A percentile compares a stretch with the other conserved stretches of the same genome.
These are phyloP conservation scores for Onychostoma macrolepis DNA, from an alignment of 2,113 vertebrate species.

Conservation along the genomic window DNA sequence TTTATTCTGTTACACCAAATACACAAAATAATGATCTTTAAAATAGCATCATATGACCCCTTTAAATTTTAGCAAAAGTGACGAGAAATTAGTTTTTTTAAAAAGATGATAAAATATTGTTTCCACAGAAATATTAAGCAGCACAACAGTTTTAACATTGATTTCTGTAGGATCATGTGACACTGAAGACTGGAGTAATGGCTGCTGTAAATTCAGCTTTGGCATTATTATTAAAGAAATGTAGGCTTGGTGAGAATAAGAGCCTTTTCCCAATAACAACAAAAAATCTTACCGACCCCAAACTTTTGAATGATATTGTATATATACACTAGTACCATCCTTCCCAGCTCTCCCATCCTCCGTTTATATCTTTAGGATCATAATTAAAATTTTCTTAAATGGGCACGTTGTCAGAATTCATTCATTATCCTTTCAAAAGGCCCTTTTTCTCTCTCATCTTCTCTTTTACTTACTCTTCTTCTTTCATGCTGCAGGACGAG, in stretches of 20 bases:
- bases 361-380: not conserved
- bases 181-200: not conserved
- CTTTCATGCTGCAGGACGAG: constrained; percentile 82
- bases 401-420: not conserved
- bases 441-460: not conserved
- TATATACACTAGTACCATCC: not conserved
- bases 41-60: too few species aligned
- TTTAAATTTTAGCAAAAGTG: not conserved
- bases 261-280: too few species aligned
- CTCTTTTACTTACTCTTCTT: constrained; percentile 7
- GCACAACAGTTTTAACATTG: not conserved
- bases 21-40: too few species aligned
- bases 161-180: not conserved
- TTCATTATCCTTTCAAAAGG: not conserved
- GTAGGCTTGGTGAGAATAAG: too few species aligned
- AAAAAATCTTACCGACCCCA: not conserved
- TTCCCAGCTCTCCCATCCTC: not conserved
- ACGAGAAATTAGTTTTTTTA: not conserved
- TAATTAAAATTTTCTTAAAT: not conserved
- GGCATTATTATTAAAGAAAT: not conserved
- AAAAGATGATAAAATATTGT: not conserved
- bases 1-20: too few species aligned
- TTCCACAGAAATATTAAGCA: not conserved
- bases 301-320: not conserved
- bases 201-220: not conserved